A percentile compares a stretch with the other conserved stretches of the same genome.
Conservation (phyloP, 2,888 invertebrate genomes). For the Papilio demoleus region DNA sequence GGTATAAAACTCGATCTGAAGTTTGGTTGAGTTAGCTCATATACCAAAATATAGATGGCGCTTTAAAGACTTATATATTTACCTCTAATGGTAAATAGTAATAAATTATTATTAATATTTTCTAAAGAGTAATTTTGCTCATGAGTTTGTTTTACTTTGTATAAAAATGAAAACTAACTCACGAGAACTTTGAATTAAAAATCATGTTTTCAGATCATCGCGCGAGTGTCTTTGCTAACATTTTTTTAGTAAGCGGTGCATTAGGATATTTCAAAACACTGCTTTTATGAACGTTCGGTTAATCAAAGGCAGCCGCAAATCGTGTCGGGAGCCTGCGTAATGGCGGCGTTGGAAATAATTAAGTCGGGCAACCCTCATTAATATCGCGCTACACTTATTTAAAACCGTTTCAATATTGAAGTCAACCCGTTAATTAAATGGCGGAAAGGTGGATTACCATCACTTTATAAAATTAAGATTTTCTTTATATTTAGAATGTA, state of each 20-base stretch:
- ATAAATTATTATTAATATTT: too few species aligned
- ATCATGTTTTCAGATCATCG: too few species aligned
- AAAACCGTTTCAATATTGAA: slow-evolving; percentile 34
- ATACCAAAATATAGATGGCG: neutral
- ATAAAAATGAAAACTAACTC: too few species aligned
- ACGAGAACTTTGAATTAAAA: too few species aligned
- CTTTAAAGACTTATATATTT: too few species aligned
- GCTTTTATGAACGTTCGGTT: slow-evolving; percentile 34
- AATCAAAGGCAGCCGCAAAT: slow-evolving; percentile 30
- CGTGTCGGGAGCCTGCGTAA: neutral
- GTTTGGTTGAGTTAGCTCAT: neutral
- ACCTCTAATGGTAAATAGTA: too few species aligned
- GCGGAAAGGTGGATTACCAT: neutral
- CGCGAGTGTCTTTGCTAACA: neutral
- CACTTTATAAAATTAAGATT: neutral
- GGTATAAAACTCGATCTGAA: neutral
- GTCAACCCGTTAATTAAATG: slow-evolving; percentile 30
- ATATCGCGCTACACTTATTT: slow-evolving; percentile 36
- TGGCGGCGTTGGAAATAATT: slow-evolving; percentile 37
- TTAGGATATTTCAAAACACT: slow-evolving; percentile 7
- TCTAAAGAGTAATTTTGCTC: too few species aligned
- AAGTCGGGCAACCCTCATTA: slow-evolving; percentile 36
- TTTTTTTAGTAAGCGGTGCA: neutral
- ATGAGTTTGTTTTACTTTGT: too few species aligned
- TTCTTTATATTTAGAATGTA: neutral